Evolutionary conservation across 2,888 invertebrate genomes (phyloP).

Genomic region (Agrotis segetum): DNA sequence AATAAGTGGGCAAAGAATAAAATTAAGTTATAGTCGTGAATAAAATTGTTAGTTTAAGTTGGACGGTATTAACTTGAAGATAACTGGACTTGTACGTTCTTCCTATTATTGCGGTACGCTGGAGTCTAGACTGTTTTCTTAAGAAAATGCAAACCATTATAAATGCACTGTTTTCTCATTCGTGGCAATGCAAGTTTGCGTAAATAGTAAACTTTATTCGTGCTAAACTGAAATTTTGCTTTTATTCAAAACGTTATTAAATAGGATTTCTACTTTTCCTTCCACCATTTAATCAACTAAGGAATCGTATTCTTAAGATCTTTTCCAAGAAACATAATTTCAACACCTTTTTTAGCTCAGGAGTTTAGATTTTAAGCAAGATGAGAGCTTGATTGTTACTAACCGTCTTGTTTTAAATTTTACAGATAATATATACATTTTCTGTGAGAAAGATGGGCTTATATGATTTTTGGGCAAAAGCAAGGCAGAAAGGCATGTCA

Average conservation of each 20-base stretch:
- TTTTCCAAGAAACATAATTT: no score
- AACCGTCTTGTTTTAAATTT: no score
- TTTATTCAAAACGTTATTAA: not conserved
- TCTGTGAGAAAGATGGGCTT: no score
- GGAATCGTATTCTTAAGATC: no score
- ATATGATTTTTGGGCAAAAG: no score
- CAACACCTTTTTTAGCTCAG: no score
- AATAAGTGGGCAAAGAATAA: conserved; percentile 64
- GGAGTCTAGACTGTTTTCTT: conserved; percentile 24
- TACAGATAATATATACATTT: no score
- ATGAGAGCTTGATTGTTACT: no score
- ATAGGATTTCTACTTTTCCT: not conserved
- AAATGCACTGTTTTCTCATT: conserved; percentile 19
- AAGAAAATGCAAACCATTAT: not conserved
- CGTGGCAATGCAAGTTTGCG: conserved; percentile 30
- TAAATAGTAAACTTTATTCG: not conserved
- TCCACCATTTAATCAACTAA: no score
- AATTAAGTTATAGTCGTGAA: conserved; percentile 49
- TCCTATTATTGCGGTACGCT: conserved; percentile 35
- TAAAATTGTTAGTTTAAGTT: conserved; percentile 54
- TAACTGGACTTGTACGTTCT: conserved; percentile 33
- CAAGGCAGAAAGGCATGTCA: no score
- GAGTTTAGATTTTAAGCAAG: no score
- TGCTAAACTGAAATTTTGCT: conserved; percentile 8
- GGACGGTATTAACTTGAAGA: conserved; percentile 45